Conservation (phyloP, 1,140 invertebrate genomes). For the Pomacea maculata region DNA sequence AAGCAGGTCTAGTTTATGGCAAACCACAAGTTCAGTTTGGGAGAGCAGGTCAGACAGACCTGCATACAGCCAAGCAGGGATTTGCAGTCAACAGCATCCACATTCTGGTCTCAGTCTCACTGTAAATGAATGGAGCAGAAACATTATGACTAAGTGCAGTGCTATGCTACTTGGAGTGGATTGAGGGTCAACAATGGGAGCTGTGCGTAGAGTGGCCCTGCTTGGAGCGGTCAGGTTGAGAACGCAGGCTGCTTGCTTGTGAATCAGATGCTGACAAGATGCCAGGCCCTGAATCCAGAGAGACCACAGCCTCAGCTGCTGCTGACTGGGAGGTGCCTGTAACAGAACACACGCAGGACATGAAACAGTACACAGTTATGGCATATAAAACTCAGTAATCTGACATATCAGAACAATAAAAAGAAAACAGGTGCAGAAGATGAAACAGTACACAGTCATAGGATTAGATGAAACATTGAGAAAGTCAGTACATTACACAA, state of each 20-base stretch:
- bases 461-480: too few species aligned
- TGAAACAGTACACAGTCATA: too few species aligned
- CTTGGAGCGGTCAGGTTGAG: neutral
- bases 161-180: neutral
- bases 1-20: neutral
- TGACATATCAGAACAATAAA: neutral
- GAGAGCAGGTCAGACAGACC: neutral
- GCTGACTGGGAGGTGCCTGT: slow-evolving; percentile 37
- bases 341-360: neutral
- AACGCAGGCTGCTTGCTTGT: slow-evolving; percentile 7
- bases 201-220: neutral
- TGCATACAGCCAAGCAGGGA: neutral
- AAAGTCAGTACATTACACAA: too few species aligned
- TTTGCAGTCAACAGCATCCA: neutral
- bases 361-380: neutral
- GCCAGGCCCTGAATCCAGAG: slow-evolving; percentile 27
- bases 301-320: slow-evolving; percentile 37
- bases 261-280: slow-evolving; percentile 4
- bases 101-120: neutral
- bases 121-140: neutral
- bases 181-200: slow-evolving; percentile 17
- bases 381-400: neutral
- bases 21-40: too few species aligned
- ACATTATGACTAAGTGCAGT: neutral
- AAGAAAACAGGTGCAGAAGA: neutral